A percentile compares a stretch with the other conserved stretches of the same genome.
Conservation (phyloP, 2,113 vertebrate species). For the Ursus arctos region DNA sequence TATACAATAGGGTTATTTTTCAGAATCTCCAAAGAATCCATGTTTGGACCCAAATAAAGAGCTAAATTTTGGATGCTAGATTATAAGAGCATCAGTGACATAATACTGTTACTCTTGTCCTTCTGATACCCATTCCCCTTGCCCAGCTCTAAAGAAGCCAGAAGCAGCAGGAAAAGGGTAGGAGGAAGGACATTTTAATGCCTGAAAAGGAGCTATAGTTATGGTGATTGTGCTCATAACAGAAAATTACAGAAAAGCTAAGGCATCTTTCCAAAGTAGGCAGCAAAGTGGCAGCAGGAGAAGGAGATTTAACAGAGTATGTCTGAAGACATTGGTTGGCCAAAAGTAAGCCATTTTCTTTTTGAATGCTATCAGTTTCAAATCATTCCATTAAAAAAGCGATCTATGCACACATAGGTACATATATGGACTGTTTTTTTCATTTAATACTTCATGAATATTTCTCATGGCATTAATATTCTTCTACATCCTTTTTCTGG, state of each 20-base stretch:
- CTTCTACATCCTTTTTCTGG: neutral
- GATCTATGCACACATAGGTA: neutral
- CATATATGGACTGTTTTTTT: neutral
- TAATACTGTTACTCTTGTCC: neutral
- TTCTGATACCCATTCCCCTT: neutral
- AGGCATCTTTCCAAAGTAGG: neutral
- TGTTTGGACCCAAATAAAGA: neutral
- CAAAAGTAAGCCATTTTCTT: slow-evolving; percentile 5
- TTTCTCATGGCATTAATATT: slow-evolving; percentile 19
- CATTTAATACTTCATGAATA: neutral
- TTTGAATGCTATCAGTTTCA: neutral
- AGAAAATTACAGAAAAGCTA: slow-evolving; percentile 38
- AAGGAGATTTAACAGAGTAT: neutral
- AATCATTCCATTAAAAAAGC: neutral
- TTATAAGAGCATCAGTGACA: neutral
- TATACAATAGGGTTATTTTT: neutral
- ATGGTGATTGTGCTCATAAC: neutral
- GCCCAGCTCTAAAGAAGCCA: neutral
- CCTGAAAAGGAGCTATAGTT: neutral
- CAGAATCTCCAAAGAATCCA: neutral
- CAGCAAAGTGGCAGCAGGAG: neutral
- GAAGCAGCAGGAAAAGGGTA: neutral
- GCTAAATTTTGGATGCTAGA: neutral
- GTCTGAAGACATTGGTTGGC: neutral
- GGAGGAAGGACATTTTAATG: neutral